Conservation (phyloP, 2,888 invertebrate species). For the Trissolcus brochymenae region DNA sequence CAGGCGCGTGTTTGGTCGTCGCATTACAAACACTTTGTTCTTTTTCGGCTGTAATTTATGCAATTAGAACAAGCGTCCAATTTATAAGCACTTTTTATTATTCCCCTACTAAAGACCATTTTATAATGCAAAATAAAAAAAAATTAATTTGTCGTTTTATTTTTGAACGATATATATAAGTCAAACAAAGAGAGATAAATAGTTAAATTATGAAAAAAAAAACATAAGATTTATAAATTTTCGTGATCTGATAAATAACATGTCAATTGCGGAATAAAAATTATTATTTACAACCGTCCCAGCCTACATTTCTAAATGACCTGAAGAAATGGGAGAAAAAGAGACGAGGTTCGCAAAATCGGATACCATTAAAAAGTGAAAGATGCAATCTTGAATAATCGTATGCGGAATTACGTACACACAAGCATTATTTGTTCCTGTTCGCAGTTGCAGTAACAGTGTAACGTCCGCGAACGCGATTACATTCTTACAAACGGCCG, state of each 20-base stretch:
- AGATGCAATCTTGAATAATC: constrained; percentile 14
- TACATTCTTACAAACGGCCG: constrained; percentile 40
- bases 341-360: constrained; percentile 1
- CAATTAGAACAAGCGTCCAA: constrained; percentile 4
- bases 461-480: constrained; percentile 46
- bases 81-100: constrained; percentile 3
- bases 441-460: constrained; percentile 30
- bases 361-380: constrained; percentile 36
- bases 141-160: no score
- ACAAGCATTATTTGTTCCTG: constrained; percentile 23
- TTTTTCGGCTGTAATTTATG: constrained; percentile 13
- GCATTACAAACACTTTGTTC: constrained; percentile 21
- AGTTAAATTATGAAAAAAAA: no score
- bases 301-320: constrained; percentile 19
- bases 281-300: constrained; percentile 7
- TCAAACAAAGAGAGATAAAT: no score
- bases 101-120: no score
- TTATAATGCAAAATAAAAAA: no score
- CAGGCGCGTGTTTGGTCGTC: constrained; percentile 12
- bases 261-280: constrained; percentile 1
- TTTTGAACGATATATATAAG: no score
- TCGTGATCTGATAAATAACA: no score
- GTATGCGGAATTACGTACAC: constrained; percentile 8
- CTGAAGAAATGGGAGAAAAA: background rate
- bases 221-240: no score